Evolutionary conservation across 2,888 invertebrate genomes (phyloP).

Genomic region (Lasioglossum morio): DNA sequence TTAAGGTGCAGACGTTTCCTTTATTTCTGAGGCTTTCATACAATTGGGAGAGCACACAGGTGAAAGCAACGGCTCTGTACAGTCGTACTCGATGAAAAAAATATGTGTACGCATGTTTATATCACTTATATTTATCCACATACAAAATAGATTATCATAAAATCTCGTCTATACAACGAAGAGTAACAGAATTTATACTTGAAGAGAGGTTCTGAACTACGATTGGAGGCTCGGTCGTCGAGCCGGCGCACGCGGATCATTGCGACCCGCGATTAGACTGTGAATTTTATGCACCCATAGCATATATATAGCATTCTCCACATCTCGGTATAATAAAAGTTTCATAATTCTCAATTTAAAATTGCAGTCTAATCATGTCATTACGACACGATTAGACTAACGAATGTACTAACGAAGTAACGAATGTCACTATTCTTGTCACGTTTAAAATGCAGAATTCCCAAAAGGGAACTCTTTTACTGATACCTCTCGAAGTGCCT

Average conservation of each 20-base stretch:
- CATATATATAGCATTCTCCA: background rate
- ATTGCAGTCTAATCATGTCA: background rate
- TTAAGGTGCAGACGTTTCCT: constrained; percentile 27
- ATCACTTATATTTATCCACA: constrained; percentile 18
- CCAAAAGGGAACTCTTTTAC: background rate
- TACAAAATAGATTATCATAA: constrained; percentile 34
- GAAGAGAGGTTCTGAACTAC: background rate
- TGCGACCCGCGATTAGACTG: background rate
- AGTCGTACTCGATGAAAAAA: constrained; percentile 11
- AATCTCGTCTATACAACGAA: constrained; percentile 29
- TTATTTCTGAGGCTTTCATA: constrained; percentile 29
- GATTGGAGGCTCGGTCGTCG: background rate
- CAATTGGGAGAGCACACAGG: constrained; percentile 14
- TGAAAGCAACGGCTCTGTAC: background rate
- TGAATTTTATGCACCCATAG: background rate
- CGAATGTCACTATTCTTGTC: background rate
- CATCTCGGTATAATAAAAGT: background rate
- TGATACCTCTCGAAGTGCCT: background rate
- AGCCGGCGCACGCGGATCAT: background rate
- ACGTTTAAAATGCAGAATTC: background rate
- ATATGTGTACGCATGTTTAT: constrained; percentile 18
- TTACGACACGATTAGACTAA: too few relatives aligned
- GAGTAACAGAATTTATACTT: background rate
- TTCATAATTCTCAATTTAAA: background rate
- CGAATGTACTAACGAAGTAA: too few relatives aligned